Percentiles rank a stretch among this genome's conserved stretches.
phyloP scores from a whole-genome alignment of 2,113 vertebrate genomes.

The Muntiacus reevesi region DNA sequence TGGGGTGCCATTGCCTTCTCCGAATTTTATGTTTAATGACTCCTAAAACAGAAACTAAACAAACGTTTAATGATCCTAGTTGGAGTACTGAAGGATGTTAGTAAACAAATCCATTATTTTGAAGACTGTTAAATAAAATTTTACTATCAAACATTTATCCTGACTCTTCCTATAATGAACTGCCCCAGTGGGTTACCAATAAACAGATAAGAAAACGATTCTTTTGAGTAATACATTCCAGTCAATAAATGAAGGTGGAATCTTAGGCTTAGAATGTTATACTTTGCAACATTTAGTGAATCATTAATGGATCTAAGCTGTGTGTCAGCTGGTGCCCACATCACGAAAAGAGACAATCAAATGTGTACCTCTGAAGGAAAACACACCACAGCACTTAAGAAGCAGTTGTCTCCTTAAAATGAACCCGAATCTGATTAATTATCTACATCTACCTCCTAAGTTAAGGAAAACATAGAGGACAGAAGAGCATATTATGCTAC shows the following conservation, averaged over 20 bases:
- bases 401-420: background rate
- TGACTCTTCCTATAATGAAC: background rate
- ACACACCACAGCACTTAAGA: background rate
- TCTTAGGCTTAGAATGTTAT: background rate
- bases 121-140: background rate
- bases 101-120: background rate
- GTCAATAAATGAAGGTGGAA: background rate
- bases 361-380: background rate
- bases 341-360: background rate
- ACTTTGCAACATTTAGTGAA: background rate
- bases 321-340: background rate
- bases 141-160: background rate
- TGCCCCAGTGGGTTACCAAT: background rate
- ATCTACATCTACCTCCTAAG: background rate
- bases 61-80: background rate
- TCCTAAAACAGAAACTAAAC: background rate
- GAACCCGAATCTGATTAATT: background rate
- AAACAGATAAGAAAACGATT: background rate
- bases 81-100: background rate
- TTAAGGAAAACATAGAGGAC: background rate
- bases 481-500: background rate
- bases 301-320: background rate
- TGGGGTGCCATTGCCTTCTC: no score
- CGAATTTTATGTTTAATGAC: background rate
- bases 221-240: background rate